These are phyloP conservation scores for Himalopsyche kuldschensis DNA, from an alignment of 2,888 invertebrate genomes.

Conservation along the genomic window DNA sequence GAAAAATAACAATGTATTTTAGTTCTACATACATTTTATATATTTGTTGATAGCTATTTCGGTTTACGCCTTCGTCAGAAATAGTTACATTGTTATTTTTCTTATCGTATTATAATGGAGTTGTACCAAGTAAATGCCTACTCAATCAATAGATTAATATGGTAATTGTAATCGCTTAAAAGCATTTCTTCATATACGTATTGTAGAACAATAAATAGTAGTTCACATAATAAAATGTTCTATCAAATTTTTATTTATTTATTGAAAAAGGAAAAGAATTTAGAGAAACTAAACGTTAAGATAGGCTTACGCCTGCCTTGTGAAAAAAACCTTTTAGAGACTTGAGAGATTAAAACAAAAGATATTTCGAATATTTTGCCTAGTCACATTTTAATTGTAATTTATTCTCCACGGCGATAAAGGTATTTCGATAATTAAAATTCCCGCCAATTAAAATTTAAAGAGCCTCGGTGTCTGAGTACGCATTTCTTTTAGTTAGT, in stretches of 20 bases:
- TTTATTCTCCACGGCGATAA: neutral
- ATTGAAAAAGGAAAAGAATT: neutral
- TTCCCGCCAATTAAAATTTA: constrained; percentile 20
- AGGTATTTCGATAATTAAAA: constrained; percentile 25
- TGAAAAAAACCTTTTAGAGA: neutral
- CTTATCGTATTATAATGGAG: no score
- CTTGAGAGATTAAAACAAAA: neutral
- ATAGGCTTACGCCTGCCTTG: neutral
- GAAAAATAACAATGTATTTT: no score
- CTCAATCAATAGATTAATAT: no score
- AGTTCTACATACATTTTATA: no score
- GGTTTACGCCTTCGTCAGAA: no score
- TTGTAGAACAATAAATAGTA: no score
- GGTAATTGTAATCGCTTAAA: no score
- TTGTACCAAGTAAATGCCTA: no score
- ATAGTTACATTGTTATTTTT: no score
- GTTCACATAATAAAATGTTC: no score
- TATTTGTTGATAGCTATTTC: no score
- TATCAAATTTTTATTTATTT: neutral
- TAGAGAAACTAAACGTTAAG: neutral
- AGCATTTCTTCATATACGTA: no score
- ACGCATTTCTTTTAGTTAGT: neutral
- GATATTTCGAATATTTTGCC: neutral
- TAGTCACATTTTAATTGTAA: neutral
- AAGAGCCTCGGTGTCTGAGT: neutral